Conservation (phyloP, 1,140 invertebrate species). For the Aphaenogaster ashmeadi region DNA sequence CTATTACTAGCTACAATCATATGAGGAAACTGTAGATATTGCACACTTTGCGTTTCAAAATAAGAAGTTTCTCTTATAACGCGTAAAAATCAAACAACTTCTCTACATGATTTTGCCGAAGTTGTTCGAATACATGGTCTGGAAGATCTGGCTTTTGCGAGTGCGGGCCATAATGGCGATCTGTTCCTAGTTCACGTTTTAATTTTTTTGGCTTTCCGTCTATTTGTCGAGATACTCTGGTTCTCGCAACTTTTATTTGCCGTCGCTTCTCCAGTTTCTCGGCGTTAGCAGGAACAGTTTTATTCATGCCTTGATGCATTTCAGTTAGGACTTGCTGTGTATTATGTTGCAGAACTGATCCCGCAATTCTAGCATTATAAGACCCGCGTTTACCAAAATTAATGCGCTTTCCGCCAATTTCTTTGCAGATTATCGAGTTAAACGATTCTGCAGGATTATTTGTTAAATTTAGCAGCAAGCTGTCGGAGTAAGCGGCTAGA, state of each 20-base stretch:
- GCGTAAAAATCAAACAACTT: neutral
- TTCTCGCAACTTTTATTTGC: neutral
- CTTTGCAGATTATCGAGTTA: too few relatives aligned
- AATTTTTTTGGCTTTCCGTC: neutral
- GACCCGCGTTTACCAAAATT: too few relatives aligned
- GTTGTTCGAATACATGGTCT: neutral
- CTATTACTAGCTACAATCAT: neutral
- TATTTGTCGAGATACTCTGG: neutral
- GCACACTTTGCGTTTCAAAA: neutral
- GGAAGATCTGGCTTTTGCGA: neutral
- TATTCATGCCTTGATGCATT: neutral
- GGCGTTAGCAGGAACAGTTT: neutral
- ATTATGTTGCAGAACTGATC: neutral
- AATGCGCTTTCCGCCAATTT: too few relatives aligned
- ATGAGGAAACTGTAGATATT: neutral
- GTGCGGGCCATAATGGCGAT: neutral
- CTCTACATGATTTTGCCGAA: neutral
- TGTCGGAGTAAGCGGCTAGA: too few relatives aligned
- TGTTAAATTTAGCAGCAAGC: too few relatives aligned
- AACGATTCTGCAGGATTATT: too few relatives aligned
- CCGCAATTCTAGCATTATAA: too few relatives aligned
- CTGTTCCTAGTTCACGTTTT: neutral
- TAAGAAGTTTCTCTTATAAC: neutral
- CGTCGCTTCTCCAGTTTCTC: neutral
- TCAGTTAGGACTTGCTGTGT: slow-evolving; percentile 1